These are phyloP conservation scores for Pristionchus maxplancki DNA, from an alignment of 2,888 invertebrate species.

Conservation along the genomic window DNA sequence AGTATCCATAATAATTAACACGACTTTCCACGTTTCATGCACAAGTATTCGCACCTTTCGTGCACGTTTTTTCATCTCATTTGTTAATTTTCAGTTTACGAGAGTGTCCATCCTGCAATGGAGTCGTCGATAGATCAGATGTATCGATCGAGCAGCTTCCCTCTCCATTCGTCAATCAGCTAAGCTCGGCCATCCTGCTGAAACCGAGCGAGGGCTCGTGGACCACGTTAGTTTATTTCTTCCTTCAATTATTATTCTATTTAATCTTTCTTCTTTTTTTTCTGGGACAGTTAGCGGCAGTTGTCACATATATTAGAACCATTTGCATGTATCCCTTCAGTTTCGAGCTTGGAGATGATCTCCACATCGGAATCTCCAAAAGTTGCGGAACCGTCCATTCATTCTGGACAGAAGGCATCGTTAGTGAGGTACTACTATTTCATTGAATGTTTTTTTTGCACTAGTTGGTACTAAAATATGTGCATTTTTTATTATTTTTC, in stretches of 20 bases:
- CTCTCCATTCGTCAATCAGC: constrained; percentile 1
- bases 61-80: background rate
- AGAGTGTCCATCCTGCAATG: constrained; percentile 7
- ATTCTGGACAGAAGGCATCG: constrained; percentile 45
- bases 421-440: background rate
- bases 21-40: background rate
- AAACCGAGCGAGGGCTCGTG: constrained; percentile 33
- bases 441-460: background rate
- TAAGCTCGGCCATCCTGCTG: background rate
- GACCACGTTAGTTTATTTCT: background rate
- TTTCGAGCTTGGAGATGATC: constrained; percentile 29
- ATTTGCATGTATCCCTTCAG: background rate
- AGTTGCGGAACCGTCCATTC: constrained; percentile 12
- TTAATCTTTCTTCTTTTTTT: background rate
- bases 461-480: background rate
- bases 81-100: background rate
- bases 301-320: too few species aligned
- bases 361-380: constrained; percentile 24
- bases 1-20: background rate
- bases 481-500: background rate
- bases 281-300: too few species aligned
- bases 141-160: background rate
- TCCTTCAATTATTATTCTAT: too few species aligned
- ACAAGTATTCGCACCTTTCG: background rate
- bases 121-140: background rate